Evolutionary conservation across 2,888 invertebrate genomes (phyloP).

Genomic region (Sinohyriopsis cumingii): DNA sequence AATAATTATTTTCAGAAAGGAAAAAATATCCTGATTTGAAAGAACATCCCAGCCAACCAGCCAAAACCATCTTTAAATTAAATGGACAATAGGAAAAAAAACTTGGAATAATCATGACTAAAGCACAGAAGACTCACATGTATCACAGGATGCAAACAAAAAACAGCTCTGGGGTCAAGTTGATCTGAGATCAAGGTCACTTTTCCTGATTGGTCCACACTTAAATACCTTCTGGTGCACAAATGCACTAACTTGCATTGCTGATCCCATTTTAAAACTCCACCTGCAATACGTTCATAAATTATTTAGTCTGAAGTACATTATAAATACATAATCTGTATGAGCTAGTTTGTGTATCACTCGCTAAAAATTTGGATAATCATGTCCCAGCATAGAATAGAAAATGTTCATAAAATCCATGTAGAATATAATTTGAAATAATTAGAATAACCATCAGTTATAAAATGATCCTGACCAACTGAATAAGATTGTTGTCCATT

Average conservation of each 20-base stretch:
- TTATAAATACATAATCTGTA: too few species aligned
- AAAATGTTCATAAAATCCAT: too few species aligned
- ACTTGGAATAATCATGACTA: neutral
- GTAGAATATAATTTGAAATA: too few species aligned
- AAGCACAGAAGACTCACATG: conserved; percentile 38
- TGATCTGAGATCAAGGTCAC: conserved; percentile 46
- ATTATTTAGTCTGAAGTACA: too few species aligned
- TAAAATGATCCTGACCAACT: too few species aligned
- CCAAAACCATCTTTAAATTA: neutral
- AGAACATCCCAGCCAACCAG: neutral
- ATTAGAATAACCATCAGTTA: too few species aligned
- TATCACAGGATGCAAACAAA: conserved; percentile 63
- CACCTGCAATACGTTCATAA: conserved; percentile 38
- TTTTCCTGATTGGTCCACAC: conserved; percentile 34
- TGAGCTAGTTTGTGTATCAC: too few species aligned
- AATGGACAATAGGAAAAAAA: neutral
- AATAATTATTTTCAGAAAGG: too few species aligned
- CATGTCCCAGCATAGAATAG: too few species aligned
- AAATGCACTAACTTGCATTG: conserved; percentile 61
- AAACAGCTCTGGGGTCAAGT: conserved; percentile 56
- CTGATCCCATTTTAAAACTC: conserved; percentile 61
- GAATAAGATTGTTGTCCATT: too few species aligned
- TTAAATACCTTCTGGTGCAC: conserved; percentile 59
- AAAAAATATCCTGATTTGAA: too few species aligned
- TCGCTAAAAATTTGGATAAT: too few species aligned